A percentile compares a stretch with the other conserved stretches of the same genome.
Conservation (phyloP, 2,888 invertebrate species). For the Gastracanthus pulcherrimus region DNA sequence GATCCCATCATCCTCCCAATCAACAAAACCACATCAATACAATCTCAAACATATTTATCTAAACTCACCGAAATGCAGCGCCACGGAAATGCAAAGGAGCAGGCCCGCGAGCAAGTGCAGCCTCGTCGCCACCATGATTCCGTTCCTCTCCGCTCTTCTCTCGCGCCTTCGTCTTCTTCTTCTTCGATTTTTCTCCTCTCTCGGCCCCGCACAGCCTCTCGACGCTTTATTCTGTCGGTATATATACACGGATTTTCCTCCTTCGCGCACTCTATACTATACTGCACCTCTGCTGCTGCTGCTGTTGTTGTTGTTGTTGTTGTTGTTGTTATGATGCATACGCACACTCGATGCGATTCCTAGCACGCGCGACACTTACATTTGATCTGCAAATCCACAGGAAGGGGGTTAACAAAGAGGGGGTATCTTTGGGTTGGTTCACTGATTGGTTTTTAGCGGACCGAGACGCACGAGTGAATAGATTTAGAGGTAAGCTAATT, state of each 20-base stretch:
- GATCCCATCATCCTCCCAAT: background rate
- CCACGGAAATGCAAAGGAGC: slow-evolving; percentile 68
- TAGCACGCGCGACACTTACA: slow-evolving; percentile 70
- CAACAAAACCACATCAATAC: background rate
- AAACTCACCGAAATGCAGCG: slow-evolving; percentile 70
- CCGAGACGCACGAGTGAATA: background rate
- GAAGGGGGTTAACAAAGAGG: background rate
- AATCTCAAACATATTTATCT: no score
- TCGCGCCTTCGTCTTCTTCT: slow-evolving; percentile 56
- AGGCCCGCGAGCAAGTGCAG: slow-evolving; percentile 67
- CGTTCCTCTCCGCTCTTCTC: no score
- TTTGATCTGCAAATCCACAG: slow-evolving; percentile 67
- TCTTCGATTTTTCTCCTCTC: background rate
- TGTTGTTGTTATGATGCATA: slow-evolving; percentile 60
- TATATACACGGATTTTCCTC: background rate
- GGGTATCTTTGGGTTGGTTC: background rate
- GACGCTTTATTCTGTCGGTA: no score
- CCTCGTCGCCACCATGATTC: slow-evolving; percentile 66
- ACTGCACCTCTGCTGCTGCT: background rate
- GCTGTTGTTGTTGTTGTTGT: background rate
- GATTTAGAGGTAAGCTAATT: no score
- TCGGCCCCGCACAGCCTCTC: no score
- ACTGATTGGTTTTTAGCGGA: background rate
- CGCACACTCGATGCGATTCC: slow-evolving; percentile 64
- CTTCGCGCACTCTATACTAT: background rate